These are phyloP conservation scores for Lasioglossum pauxillum DNA, from an alignment of 2,888 invertebrate species.

Conservation along the genomic window DNA sequence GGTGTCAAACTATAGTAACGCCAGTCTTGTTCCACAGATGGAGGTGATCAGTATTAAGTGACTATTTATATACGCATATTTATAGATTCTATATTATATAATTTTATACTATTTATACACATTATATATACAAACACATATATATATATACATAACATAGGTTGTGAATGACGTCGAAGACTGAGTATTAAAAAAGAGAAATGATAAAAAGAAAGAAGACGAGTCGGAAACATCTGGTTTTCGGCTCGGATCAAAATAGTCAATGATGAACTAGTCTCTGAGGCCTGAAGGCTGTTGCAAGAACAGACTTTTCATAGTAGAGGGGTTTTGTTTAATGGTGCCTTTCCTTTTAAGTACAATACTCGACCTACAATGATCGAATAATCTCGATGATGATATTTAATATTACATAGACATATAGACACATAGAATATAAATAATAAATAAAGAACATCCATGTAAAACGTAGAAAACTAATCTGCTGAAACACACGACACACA, in stretches of 20 bases:
- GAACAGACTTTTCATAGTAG: conserved; percentile 74
- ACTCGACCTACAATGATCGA: conserved; percentile 55
- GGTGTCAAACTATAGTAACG: conserved; percentile 28
- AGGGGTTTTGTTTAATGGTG: conserved; percentile 78
- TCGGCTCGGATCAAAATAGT: conserved; percentile 78
- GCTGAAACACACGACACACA: conserved; percentile 11
- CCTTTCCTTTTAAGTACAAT: conserved; percentile 79
- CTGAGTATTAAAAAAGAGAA: conserved; percentile 75
- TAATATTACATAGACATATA: conserved; percentile 6
- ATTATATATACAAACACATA: not conserved
- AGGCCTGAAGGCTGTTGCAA: conserved; percentile 75
- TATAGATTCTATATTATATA: conserved; percentile 59
- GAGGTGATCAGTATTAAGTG: conserved; percentile 64
- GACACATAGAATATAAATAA: conserved; percentile 29
- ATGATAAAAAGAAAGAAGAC: not conserved
- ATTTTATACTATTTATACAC: conserved; percentile 54
- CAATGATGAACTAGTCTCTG: conserved; percentile 82
- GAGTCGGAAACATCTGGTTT: conserved; percentile 24
- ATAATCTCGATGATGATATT: conserved; percentile 26
- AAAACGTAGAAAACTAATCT: conserved; percentile 31
- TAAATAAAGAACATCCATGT: conserved; percentile 55
- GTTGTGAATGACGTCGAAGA: conserved; percentile 82
- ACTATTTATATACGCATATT: conserved; percentile 61
- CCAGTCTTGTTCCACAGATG: conserved; percentile 50
- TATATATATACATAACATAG: conserved; percentile 55